Base-by-base conservation (phyloP, 1,140 invertebrate species). In the Helicoverpa armigera region DNA sequence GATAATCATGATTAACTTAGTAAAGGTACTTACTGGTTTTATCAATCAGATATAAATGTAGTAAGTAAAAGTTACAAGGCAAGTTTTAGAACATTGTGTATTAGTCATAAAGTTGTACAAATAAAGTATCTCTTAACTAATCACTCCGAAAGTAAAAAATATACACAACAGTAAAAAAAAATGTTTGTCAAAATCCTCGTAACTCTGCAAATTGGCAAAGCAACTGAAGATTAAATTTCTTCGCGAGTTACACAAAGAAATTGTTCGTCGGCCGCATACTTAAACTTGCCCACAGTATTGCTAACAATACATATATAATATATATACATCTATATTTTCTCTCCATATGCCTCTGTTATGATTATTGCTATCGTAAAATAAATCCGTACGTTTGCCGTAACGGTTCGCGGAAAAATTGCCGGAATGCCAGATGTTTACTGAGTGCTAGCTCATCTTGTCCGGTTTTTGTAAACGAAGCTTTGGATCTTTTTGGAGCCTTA, bases 301-400 rank as follows among this genome's bases (percentile, higher is more conserved):
- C 73, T 63, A 76, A 76, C 58, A 76, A 76, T 61, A 76, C 65
- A 65, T 23, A 76, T 77, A 65, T 23, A 23, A 23, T 43, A 9
- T 43, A 43, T 43, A 43, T 43, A 43, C 9, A 43, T 0, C 35
- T 43, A 43, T 77, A 31, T 63, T 70, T 67, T 31, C 53, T 77
- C 60, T 31, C 35, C 60, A 65, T 23, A 23, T 35, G 5, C 43
- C 56, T 60, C 23, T 63, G 74, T 77, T 77, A 77, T 77, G 74
- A 53, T 77, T 65, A 77, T 77, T 77, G 74, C 74, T 65, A 65
- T 65, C 75, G 75, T 77, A 77, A 77, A 77, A 63, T 67, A 77
- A 77, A 77, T 77, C 60, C 61, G 75, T 65, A 63, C 75, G 75
- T 67, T n/a, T 12, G 50, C 69, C 61, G 75, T 77, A 65, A 77